Percentiles rank a stretch among this genome's conserved stretches.
phyloP scores from a whole-genome alignment of 2,113 vertebrate species.

The Tetrax tetrax region DNA sequence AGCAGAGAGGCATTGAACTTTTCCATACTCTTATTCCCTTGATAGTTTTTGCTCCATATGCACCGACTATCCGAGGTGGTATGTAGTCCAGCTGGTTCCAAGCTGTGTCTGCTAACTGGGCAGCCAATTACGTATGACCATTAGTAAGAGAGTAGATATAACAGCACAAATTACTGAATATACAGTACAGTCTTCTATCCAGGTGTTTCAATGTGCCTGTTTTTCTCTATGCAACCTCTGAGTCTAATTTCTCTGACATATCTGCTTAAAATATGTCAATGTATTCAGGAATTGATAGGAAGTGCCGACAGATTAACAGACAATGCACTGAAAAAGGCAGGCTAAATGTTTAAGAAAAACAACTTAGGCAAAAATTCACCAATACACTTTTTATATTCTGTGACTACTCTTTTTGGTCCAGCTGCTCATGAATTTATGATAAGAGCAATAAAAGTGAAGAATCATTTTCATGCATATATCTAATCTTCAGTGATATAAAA shows the following conservation, averaged over 20 bases:
- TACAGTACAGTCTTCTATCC: neutral
- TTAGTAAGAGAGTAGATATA: neutral
- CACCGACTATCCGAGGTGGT: neutral
- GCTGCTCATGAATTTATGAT: neutral
- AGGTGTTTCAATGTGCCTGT: neutral
- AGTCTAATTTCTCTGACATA: neutral
- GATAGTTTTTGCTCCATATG: neutral
- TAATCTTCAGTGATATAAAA: neutral
- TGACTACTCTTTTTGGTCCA: neutral
- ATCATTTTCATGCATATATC: neutral
- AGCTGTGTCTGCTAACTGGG: neutral
- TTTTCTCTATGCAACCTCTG: neutral
- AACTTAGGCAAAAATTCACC: neutral
- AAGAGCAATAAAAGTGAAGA: neutral
- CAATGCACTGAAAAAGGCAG: neutral
- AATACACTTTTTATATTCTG: rapidly evolving
- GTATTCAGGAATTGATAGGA: neutral
- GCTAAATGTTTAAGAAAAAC: neutral
- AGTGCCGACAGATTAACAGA: neutral
- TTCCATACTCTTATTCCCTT: neutral
- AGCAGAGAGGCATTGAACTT: no score
- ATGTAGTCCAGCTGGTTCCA: neutral
- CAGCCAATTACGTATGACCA: neutral
- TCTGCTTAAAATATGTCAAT: neutral
- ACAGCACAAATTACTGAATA: neutral